Percentiles rank a stretch among this genome's conserved stretches.
Conservation (phyloP, 2,888 invertebrate genomes). For the Physocephala rufipes region DNA sequence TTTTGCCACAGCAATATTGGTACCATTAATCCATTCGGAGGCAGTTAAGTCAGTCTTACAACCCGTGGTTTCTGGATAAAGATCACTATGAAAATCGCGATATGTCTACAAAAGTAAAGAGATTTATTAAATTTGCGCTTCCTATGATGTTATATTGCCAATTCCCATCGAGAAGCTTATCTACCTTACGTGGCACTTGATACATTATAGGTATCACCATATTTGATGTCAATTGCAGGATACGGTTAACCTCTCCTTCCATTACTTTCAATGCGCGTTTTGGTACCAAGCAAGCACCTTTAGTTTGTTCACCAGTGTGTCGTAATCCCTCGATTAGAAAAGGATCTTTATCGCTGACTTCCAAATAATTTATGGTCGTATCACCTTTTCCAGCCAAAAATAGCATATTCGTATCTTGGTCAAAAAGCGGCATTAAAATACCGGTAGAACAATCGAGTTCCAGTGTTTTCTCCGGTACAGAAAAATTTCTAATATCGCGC, state of each 20-base stretch:
- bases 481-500: slow-evolving; percentile 85
- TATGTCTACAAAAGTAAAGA: slow-evolving; percentile 73
- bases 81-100: slow-evolving; percentile 92
- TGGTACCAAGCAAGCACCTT: slow-evolving; percentile 91
- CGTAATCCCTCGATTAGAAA: slow-evolving; percentile 87
- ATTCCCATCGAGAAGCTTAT: background rate
- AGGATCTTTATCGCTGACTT: slow-evolving; percentile 88
- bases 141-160: background rate
- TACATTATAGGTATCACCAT: slow-evolving; percentile 93
- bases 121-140: background rate
- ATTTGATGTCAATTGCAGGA: slow-evolving; percentile 85
- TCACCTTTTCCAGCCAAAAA: slow-evolving; percentile 96
- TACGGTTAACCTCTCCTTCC: slow-evolving; percentile 94
- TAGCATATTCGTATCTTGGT: slow-evolving; percentile 93
- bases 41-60: slow-evolving; percentile 81
- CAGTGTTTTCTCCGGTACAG: slow-evolving; percentile 78
- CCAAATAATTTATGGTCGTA: slow-evolving; percentile 89
- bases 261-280: slow-evolving; percentile 94
- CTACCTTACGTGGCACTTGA: slow-evolving; percentile 90
- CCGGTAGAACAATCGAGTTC: slow-evolving; percentile 89
- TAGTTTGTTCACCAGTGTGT: slow-evolving; percentile 93
- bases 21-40: slow-evolving; percentile 83
- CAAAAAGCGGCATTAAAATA: slow-evolving; percentile 90
- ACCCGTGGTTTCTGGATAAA: slow-evolving; percentile 91
- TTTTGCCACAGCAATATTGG: slow-evolving; percentile 79